A percentile compares a stretch with the other conserved stretches of the same genome.
These are phyloP conservation scores for Crioceris asparagi DNA, from an alignment of 2,888 invertebrate species.

Conservation along the genomic window DNA sequence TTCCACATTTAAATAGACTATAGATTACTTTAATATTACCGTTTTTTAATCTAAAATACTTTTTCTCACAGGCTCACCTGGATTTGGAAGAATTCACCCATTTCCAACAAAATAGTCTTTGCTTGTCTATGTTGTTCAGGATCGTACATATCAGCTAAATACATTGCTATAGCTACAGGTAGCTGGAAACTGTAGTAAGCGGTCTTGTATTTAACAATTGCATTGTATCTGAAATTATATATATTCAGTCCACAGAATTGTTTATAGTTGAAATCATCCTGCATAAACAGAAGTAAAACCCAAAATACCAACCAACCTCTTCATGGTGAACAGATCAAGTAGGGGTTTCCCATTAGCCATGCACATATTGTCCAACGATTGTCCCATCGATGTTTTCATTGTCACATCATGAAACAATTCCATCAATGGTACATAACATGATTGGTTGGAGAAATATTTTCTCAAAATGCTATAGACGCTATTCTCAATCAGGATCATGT, in stretches of 20 bases:
- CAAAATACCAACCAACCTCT: conserved; percentile 27
- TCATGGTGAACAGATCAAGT: conserved; percentile 68
- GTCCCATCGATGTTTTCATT: conserved; percentile 69
- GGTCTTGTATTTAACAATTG: conserved; percentile 86
- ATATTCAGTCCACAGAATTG: too few relatives aligned
- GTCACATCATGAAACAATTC: conserved; percentile 74
- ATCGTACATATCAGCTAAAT: conserved; percentile 69
- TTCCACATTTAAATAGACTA: too few relatives aligned
- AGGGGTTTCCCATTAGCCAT: conserved; percentile 48
- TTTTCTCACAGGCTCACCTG: too few relatives aligned
- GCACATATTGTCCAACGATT: conserved; percentile 68
- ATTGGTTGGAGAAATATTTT: conserved; percentile 62
- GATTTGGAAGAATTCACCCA: conserved; percentile 94
- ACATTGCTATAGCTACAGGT: conserved; percentile 81
- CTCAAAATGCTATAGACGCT: conserved; percentile 70
- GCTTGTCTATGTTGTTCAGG: conserved; percentile 74
- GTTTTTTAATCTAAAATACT: too few relatives aligned
- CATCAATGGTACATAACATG: conserved; percentile 66
- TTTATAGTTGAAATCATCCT: neutral
- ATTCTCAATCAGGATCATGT: conserved; percentile 69
- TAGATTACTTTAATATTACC: too few relatives aligned
- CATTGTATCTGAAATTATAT: conserved; percentile 55
- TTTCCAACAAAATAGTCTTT: conserved; percentile 74
- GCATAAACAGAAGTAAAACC: neutral
- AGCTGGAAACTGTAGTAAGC: conserved; percentile 90